Evolutionary conservation across 2,888 invertebrate species (phyloP).

Genomic region (Mactromeris polynyma): DNA sequence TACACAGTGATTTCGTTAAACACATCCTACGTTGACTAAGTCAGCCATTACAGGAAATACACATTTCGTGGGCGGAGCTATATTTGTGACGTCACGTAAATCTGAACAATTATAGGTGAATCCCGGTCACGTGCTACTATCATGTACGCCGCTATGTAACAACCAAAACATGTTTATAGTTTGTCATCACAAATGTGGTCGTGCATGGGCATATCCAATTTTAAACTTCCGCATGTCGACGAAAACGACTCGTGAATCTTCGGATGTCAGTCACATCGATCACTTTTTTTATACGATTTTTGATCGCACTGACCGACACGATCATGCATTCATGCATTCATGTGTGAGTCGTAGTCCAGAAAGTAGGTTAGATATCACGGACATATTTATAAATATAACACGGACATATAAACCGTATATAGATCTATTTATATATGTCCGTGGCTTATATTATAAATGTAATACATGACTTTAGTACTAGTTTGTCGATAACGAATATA

Average conservation of each 20-base stretch:
- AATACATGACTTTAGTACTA: too few relatives aligned
- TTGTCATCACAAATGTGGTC: background rate
- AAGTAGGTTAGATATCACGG: too few relatives aligned
- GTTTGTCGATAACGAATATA: too few relatives aligned
- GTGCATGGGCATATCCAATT: background rate
- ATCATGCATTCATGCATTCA: too few relatives aligned
- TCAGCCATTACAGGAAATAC: slow-evolving; percentile 69
- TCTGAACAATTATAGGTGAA: slow-evolving; percentile 43
- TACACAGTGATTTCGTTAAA: background rate
- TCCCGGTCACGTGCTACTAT: slow-evolving; percentile 48
- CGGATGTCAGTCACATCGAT: background rate
- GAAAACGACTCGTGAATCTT: background rate
- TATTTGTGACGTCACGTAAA: slow-evolving; percentile 47
- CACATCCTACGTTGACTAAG: slow-evolving; percentile 28
- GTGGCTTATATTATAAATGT: too few relatives aligned
- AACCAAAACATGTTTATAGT: slow-evolving; percentile 67
- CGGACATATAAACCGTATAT: too few relatives aligned
- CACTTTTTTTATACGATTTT: too few relatives aligned
- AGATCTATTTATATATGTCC: too few relatives aligned
- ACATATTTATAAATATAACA: too few relatives aligned
- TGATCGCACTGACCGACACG: too few relatives aligned
- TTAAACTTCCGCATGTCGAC: background rate
- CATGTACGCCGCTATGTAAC: slow-evolving; percentile 63
- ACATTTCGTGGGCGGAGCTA: slow-evolving; percentile 53
- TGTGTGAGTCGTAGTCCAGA: too few relatives aligned